phyloP scores from a whole-genome alignment of 2,113 vertebrate genomes.

The Onychorhynchus coronatus region DNA sequence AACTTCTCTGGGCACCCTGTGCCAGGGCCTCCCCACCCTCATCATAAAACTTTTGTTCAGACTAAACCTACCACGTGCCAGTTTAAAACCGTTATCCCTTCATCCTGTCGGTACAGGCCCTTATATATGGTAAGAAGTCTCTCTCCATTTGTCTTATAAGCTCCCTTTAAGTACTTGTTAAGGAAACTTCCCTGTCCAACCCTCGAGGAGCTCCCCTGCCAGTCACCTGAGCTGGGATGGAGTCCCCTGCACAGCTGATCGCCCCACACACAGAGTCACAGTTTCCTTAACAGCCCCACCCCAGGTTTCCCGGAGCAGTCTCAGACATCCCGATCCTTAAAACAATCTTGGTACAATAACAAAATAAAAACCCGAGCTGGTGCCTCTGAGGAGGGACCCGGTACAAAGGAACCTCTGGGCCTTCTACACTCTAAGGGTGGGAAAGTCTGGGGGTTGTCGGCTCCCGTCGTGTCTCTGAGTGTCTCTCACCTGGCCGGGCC shows the following conservation, averaged over 20 bases:
- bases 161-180: neutral
- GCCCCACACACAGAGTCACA: neutral
- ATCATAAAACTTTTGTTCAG: neutral
- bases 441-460: neutral
- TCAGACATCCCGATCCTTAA: neutral
- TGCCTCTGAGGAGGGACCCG: neutral
- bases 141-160: neutral
- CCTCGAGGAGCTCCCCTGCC: neutral
- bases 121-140: neutral
- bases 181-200: neutral
- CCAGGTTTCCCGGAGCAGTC: neutral
- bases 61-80: neutral
- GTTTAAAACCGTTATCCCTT: neutral
- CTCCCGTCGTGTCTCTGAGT: neutral
- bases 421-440: neutral
- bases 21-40: neutral
- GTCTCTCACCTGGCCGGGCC: neutral
- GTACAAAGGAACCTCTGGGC: neutral
- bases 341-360: neutral
- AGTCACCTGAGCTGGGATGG: neutral
- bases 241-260: neutral
- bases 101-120: neutral
- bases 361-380: neutral
- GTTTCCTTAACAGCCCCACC: neutral
- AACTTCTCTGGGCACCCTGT: neutral